Base-by-base conservation (phyloP, 2,888 invertebrate genomes). In the Drosophila subquinaria region DNA sequence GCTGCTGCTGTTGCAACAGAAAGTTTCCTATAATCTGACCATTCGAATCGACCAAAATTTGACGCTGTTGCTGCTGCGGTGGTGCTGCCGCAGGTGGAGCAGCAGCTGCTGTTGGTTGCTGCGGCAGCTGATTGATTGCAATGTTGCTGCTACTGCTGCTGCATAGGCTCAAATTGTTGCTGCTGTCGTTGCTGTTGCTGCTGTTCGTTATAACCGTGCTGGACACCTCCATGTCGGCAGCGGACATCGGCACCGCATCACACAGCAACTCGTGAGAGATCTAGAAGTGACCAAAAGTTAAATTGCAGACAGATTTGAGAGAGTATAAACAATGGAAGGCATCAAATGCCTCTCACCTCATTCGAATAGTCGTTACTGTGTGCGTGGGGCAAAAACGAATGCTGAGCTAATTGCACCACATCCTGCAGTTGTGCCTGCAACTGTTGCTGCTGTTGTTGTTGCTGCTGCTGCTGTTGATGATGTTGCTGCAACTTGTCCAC, bases 151-250 rank as follows among this genome's bases (percentile, higher is more conserved):
- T 89, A 50, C 82, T 85, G 56, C 79, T 90, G 62, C 90, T 91
- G 64, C 90, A 91, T n/a, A 91, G 72, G 59, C 88, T 90, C 38
- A 91, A 67, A 23, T 92, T 92, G 38, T 91, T 91, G 74, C 84
- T 89, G 65, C 92, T 91, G 63, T 92, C 92, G 23, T 92, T 92
- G 35, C 91, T 92, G 68, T 92, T 92, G 80, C 85, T 91, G 79
- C 87, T 91, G 68, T 91, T 92, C n/a, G 92, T 91, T 43, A 91
- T 81, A 4, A 94, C 94, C 1, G 94, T 94, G 82, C 94, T 94
- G 9, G 94, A 94, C 1, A 95, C 94, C 72, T 94, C 94, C 85
- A 95, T 94, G 92, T 95, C 95, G 6, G 95, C 95, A 4, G 91
- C 91, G 1, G 95, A 95, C 82, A 95, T 91, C 1, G 95, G 95